Evolutionary conservation across 2,797 vertebrate species (phyloP).

Genomic region (Galagoides demidoff): DNA sequence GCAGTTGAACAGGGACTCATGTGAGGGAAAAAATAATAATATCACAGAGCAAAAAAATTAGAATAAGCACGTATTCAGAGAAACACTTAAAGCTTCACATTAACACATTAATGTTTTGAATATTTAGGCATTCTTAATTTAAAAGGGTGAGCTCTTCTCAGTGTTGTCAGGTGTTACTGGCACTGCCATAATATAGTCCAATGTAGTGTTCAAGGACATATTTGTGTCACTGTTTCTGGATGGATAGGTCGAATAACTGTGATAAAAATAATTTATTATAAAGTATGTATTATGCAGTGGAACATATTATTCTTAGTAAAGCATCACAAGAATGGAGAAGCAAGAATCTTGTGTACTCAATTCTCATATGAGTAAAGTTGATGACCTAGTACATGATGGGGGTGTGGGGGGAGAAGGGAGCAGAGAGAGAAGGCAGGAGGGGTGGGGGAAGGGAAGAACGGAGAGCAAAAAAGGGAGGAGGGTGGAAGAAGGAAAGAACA

Average conservation of each 20-base stretch:
- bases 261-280: not conserved
- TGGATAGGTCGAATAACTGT: not conserved
- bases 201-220: not conserved
- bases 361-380: too few species aligned
- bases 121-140: not conserved
- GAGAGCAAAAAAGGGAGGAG: too few species aligned
- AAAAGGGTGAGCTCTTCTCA: conserved; percentile 18
- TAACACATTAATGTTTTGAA: not conserved
- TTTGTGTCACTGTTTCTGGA: not conserved
- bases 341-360: too few species aligned
- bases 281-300: not conserved
- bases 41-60: not conserved
- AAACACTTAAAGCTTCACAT: not conserved
- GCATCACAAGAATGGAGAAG: too few species aligned
- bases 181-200: not conserved
- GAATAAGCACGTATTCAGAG: not conserved
- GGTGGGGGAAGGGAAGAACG: too few species aligned
- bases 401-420: too few species aligned
- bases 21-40: not conserved
- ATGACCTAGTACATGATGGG: too few species aligned
- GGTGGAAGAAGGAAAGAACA: too few species aligned
- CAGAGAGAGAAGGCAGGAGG: too few species aligned
- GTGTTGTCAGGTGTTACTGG: not conserved
- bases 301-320: too few species aligned
- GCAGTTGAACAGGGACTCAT: not conserved